A percentile compares a stretch with the other conserved stretches of the same genome.
Conservation (phyloP, 2,113 vertebrate genomes). For the Sitta europaea region DNA sequence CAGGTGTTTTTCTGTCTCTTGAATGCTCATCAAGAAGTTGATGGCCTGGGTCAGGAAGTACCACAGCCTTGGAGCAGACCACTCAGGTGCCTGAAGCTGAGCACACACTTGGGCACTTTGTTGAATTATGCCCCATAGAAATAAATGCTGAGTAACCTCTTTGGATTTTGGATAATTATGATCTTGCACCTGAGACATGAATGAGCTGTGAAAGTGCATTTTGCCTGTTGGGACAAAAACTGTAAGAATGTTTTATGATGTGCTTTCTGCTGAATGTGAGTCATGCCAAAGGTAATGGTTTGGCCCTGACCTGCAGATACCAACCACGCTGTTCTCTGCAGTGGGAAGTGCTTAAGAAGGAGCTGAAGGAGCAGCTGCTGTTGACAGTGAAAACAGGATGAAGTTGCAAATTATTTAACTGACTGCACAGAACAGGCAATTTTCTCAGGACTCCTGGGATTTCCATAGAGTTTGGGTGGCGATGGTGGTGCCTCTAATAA, state of each 20-base stretch:
- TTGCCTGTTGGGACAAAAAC: background rate
- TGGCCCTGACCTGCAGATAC: background rate
- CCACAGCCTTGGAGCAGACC: background rate
- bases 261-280: background rate
- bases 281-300: background rate
- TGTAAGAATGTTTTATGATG: background rate
- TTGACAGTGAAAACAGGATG: background rate
- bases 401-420: background rate
- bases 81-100: background rate
- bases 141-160: background rate
- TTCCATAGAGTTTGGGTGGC: accelerated
- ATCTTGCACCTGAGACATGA: background rate
- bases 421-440: background rate
- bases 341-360: background rate
- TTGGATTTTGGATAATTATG: background rate
- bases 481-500: background rate
- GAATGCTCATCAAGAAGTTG: background rate
- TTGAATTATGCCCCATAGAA: background rate
- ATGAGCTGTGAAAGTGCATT: background rate
- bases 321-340: accelerated
- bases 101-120: background rate
- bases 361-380: background rate
- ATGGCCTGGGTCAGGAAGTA: background rate
- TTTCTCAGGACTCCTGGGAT: background rate
- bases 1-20: background rate